phyloP scores from a whole-genome alignment of 2,113 vertebrate species.

The Montifringilla adamsi region DNA sequence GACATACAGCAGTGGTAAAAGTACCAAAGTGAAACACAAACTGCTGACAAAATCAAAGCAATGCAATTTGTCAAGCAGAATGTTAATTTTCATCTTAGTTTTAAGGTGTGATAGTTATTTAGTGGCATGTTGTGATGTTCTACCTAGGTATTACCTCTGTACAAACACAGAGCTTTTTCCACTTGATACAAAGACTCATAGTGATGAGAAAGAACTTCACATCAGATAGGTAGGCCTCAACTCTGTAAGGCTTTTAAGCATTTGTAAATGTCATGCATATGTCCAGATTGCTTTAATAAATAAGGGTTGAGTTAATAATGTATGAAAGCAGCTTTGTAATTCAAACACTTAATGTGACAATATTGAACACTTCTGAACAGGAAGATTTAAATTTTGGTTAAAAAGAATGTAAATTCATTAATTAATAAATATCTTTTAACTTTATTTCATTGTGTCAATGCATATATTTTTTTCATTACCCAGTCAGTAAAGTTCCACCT shows the following conservation, averaged over 20 bases:
- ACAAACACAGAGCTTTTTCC: background rate
- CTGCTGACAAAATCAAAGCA: background rate
- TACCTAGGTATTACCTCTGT: background rate
- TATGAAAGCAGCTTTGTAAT: background rate
- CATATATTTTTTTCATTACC: background rate
- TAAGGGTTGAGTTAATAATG: background rate
- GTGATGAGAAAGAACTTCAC: background rate
- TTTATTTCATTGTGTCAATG: conserved; percentile 3
- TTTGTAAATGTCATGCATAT: background rate
- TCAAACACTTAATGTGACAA: background rate
- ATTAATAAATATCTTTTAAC: background rate
- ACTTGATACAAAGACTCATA: background rate
- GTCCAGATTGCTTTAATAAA: background rate
- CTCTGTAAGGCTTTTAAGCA: background rate
- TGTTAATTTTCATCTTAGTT: background rate
- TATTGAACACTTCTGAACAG: background rate
- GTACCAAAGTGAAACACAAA: background rate
- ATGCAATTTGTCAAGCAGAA: background rate
- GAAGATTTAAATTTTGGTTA: background rate
- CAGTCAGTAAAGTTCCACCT: background rate
- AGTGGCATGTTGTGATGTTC: background rate
- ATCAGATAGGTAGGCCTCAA: background rate
- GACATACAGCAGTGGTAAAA: background rate
- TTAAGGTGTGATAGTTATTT: background rate
- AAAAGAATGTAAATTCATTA: background rate